Conservation (phyloP, 2,113 vertebrate genomes). For the Albula glossodonta region DNA sequence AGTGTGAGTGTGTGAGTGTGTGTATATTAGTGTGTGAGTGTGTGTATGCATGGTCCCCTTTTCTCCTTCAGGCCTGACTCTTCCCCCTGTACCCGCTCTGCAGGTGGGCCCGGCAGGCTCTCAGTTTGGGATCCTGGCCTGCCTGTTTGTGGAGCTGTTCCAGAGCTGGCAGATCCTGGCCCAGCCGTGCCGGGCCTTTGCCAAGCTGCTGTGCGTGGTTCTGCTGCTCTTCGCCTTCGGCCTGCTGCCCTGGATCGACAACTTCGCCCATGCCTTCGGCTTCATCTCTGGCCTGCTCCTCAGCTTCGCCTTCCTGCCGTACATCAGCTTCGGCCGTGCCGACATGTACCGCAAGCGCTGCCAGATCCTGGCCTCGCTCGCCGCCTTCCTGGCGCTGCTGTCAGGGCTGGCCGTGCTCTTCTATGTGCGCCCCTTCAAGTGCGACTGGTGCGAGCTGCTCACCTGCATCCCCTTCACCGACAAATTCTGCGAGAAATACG, state of each 20-base stretch:
- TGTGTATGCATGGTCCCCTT: not conserved
- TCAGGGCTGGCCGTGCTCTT: constrained; percentile 93
- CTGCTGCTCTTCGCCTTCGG: constrained; percentile 96
- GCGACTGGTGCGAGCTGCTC: constrained; percentile 94
- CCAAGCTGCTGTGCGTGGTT: constrained; percentile 92
- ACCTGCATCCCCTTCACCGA: constrained; percentile 99
- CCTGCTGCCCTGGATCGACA: constrained; percentile 97
- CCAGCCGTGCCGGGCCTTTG: constrained; percentile 91
- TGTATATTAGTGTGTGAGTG: no score
- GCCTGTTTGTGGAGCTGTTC: constrained; percentile 96
- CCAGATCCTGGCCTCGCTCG: constrained; percentile 92
- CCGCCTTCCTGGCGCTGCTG: constrained; percentile 90
- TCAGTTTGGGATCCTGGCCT: constrained; percentile 97
- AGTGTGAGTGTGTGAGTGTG: no score
- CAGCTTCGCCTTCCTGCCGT: constrained; percentile 96
- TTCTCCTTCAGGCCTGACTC: not conserved
- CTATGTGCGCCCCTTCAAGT: constrained; percentile 93
- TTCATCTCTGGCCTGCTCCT: constrained; percentile 96
- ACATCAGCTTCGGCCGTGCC: constrained; percentile 95
- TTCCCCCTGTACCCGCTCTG: constrained; percentile 16
- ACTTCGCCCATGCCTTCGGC: constrained; percentile 94
- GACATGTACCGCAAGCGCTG: constrained; percentile 97
- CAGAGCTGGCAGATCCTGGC: constrained; percentile 99
- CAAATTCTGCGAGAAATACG: constrained; percentile 99
- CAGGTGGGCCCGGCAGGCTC: constrained; percentile 97